phyloP scores from a whole-genome alignment of 2,888 invertebrate species.

The Synergus laeviventris region DNA sequence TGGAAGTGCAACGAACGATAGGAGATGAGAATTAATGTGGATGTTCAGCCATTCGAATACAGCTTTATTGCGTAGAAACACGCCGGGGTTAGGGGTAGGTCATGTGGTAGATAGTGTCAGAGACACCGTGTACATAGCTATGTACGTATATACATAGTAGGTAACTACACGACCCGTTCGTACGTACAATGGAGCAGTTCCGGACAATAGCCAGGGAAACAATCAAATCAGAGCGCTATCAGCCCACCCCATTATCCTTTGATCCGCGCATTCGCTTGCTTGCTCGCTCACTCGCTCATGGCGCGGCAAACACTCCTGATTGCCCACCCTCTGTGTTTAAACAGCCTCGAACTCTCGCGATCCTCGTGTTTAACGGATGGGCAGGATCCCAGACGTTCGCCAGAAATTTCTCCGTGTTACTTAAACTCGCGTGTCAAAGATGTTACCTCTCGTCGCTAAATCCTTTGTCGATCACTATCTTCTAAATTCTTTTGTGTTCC shows the following conservation, averaged over 20 bases:
- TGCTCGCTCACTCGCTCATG: conserved; percentile 64
- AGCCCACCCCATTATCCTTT: conserved; percentile 67
- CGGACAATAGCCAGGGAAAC: conserved; percentile 74
- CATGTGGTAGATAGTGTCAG: conserved; percentile 41
- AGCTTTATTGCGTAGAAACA: conserved; percentile 39
- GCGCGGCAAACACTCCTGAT: conserved; percentile 74
- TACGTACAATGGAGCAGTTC: conserved; percentile 68
- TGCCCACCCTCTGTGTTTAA: conserved; percentile 69
- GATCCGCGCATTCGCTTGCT: conserved; percentile 65
- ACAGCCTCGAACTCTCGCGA: conserved; percentile 57
- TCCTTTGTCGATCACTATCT: conserved; percentile 11
- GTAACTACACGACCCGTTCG: conserved; percentile 38
- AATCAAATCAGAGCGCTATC: conserved; percentile 75
- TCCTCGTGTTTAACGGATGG: conserved; percentile 52
- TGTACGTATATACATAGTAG: conserved; percentile 20
- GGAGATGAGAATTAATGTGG: conserved; percentile 22
- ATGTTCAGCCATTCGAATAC: not conserved
- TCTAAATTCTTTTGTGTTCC: not conserved
- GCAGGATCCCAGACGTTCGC: conserved; percentile 47
- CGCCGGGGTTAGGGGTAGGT: not conserved
- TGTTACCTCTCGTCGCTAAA: not conserved
- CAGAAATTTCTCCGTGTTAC: conserved; percentile 32
- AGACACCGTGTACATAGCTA: conserved; percentile 38
- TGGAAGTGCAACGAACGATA: conserved; percentile 34
- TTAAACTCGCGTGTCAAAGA: conserved; percentile 14